These are phyloP conservation scores for Pitangus sulphuratus DNA, from an alignment of 2,797 vertebrate genomes.

Conservation along the genomic window DNA sequence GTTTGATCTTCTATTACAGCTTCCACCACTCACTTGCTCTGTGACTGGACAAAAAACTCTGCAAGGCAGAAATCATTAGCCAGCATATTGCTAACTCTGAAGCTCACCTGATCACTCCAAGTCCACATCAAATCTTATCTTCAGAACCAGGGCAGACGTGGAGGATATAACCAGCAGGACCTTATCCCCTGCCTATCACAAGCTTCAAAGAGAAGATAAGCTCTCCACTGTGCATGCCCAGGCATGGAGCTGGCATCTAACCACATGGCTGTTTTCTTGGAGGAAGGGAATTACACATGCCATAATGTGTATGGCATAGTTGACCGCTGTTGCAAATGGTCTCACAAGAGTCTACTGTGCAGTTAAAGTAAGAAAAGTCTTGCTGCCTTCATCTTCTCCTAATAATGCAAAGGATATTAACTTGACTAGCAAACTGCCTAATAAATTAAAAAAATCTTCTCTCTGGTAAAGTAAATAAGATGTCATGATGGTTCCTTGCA, in stretches of 20 bases:
- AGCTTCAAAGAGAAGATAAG: background rate
- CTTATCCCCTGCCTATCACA: conserved; percentile 10
- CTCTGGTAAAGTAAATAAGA: background rate
- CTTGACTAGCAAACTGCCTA: background rate
- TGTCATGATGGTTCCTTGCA: background rate
- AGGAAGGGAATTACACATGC: background rate
- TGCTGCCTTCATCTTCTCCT: background rate
- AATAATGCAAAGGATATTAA: background rate
- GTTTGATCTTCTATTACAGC: background rate
- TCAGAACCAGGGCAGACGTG: background rate
- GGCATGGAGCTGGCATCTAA: background rate
- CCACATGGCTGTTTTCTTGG: background rate
- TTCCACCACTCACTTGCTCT: background rate
- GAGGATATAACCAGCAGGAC: background rate
- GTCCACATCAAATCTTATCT: conserved; percentile 11
- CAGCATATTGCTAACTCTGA: background rate
- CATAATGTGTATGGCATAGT: background rate
- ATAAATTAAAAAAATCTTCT: background rate
- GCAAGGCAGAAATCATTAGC: background rate
- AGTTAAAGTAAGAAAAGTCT: background rate
- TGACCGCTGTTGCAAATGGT: background rate
- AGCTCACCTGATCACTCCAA: background rate
- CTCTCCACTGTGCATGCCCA: background rate
- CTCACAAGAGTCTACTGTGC: background rate
- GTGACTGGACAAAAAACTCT: background rate